A percentile compares a stretch with the other conserved stretches of the same genome.
These are phyloP conservation scores for Lepus townsendii DNA, from an alignment of 2,797 vertebrate species.

Conservation along the genomic window DNA sequence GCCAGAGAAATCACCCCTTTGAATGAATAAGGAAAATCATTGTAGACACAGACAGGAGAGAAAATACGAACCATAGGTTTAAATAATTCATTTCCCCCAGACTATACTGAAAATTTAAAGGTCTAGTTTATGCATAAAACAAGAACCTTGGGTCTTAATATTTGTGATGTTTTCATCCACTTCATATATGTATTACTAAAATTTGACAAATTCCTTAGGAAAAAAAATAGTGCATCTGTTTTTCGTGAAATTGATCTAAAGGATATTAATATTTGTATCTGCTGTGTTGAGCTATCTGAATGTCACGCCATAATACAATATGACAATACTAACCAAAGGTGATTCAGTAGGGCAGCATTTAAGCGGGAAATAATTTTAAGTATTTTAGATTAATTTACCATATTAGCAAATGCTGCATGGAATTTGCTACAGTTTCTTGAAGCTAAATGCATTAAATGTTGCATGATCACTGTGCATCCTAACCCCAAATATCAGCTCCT, in stretches of 20 bases:
- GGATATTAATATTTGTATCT: constrained; percentile 52
- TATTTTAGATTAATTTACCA: constrained; percentile 62
- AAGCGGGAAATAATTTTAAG: not conserved
- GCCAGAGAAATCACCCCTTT: not conserved
- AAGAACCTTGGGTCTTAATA: not conserved
- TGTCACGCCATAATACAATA: constrained; percentile 8
- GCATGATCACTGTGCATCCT: not conserved
- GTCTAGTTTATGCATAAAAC: constrained; percentile 2
- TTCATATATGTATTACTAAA: constrained; percentile 56
- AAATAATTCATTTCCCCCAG: constrained; percentile 35
- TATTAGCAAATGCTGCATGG: not conserved
- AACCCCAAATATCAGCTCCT: not conserved
- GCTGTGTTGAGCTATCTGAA: constrained; percentile 33
- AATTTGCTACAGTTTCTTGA: constrained; percentile 38
- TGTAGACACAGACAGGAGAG: not conserved
- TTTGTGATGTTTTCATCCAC: constrained; percentile 48
- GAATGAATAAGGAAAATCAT: constrained; percentile 29
- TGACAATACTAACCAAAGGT: constrained; percentile 33
- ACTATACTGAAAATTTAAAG: constrained; percentile 47
- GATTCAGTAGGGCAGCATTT: constrained; percentile 33
- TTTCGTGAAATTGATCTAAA: constrained; percentile 51
- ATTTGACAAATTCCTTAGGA: constrained; percentile 16
- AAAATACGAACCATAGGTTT: constrained; percentile 51
- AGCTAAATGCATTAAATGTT: not conserved
- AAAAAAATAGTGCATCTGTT: constrained; percentile 50